Evolutionary conservation across 2,113 vertebrate genomes (phyloP).

Genomic region (Sigmodon hispidus): DNA sequence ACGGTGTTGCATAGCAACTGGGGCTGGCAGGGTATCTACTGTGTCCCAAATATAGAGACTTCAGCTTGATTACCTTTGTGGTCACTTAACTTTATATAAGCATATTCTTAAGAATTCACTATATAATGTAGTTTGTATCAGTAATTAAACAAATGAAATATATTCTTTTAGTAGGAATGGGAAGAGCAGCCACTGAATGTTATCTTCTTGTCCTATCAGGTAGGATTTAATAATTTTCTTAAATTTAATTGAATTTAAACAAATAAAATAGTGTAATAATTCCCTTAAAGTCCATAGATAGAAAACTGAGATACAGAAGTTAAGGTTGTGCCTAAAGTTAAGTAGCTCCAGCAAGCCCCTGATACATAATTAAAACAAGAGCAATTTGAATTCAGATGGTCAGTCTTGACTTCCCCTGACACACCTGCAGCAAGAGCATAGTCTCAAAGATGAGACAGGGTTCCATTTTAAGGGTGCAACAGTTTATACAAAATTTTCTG

Average conservation of each 20-base stretch:
- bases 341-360: background rate
- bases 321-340: background rate
- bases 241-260: background rate
- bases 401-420: background rate
- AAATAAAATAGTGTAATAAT: too few species aligned
- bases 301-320: slow-evolving; percentile 24
- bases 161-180: background rate
- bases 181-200: background rate
- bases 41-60: background rate
- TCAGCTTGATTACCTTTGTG: background rate
- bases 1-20: slow-evolving; percentile 2
- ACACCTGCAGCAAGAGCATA: background rate
- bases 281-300: background rate
- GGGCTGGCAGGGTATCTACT: background rate
- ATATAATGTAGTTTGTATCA: background rate
- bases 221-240: background rate
- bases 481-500: background rate
- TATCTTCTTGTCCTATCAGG: background rate
- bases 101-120: background rate
- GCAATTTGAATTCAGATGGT: background rate
- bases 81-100: slow-evolving; percentile 33
- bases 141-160: background rate
- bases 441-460: background rate
- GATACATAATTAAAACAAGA: background rate
- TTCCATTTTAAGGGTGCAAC: background rate